These are phyloP conservation scores for Elanoides forficatus DNA, from an alignment of 2,113 vertebrate genomes.

Conservation along the genomic window DNA sequence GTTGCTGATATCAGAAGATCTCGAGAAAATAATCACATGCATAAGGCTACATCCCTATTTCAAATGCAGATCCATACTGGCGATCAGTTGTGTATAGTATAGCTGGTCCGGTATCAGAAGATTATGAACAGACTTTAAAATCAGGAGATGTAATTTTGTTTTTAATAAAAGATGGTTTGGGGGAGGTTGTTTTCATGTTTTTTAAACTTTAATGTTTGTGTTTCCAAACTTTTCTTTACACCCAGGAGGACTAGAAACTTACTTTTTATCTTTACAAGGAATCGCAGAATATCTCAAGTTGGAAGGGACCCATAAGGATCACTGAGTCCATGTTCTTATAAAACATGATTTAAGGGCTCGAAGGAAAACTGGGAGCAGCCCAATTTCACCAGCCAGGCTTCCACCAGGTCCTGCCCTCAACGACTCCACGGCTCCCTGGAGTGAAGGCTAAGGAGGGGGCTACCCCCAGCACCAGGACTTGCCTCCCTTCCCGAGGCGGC, in stretches of 20 bases:
- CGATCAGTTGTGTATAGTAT: fast-evolving
- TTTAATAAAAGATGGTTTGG: neutral
- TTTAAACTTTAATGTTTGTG: neutral
- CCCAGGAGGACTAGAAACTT: neutral
- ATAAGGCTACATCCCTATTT: neutral
- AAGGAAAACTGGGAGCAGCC: neutral
- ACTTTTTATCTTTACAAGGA: neutral
- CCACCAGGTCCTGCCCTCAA: neutral
- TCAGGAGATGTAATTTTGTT: neutral
- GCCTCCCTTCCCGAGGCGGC: neutral
- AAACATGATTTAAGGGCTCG: neutral
- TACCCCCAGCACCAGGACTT: neutral
- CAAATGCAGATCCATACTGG: fast-evolving
- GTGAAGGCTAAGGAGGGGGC: neutral
- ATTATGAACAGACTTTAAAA: neutral
- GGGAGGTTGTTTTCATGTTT: fast-evolving
- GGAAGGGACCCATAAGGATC: neutral
- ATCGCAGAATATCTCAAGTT: neutral
- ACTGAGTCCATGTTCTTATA: fast-evolving
- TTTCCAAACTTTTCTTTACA: neutral
- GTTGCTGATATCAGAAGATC: neutral
- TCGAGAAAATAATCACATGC: fast-evolving
- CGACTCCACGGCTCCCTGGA: fast-evolving
- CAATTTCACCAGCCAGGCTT: neutral
- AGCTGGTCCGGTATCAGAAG: no score